Percentiles rank a stretch among this genome's conserved stretches.
phyloP scores from a whole-genome alignment of 1,140 invertebrate species.

The Euura lappo region DNA sequence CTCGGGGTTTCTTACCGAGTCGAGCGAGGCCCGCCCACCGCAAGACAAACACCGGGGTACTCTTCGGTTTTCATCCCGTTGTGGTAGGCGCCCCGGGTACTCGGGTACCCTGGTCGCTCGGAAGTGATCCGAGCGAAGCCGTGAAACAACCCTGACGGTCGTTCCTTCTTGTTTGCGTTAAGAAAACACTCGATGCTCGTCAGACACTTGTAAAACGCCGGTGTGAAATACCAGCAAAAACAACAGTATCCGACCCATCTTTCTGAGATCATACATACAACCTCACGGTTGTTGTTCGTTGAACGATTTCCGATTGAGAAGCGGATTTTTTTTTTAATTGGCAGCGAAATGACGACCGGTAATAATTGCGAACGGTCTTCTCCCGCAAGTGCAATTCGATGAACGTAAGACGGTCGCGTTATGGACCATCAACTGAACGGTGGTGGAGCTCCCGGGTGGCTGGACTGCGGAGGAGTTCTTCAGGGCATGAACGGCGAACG shows the following conservation, averaged over 20 bases:
- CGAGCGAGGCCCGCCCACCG: slow-evolving; percentile 44
- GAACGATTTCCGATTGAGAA: neutral
- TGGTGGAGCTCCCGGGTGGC: neutral
- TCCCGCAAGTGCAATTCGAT: neutral
- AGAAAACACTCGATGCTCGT: slow-evolving; percentile 14
- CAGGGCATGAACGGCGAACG: slow-evolving; percentile 30
- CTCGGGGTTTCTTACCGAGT: slow-evolving; percentile 39
- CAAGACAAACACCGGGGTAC: slow-evolving; percentile 47
- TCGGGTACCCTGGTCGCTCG: neutral
- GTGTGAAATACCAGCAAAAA: slow-evolving; percentile 10
- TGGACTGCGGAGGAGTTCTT: slow-evolving; percentile 6
- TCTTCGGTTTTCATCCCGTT: neutral
- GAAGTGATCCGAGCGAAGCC: neutral
- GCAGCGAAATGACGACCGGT: neutral
- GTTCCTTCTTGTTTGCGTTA: slow-evolving; percentile 11
- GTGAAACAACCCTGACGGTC: neutral
- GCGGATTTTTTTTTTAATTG: neutral
- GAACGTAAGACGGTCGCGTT: neutral
- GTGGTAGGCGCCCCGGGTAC: neutral
- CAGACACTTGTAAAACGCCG: neutral
- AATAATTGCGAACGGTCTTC: neutral
- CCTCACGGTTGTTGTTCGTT: too few species aligned
- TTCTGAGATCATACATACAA: neutral
- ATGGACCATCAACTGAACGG: neutral
- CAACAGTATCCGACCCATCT: slow-evolving; percentile 8